Base-by-base conservation (phyloP, 2,113 vertebrate genomes). In the Eudorcas thomsonii region DNA sequence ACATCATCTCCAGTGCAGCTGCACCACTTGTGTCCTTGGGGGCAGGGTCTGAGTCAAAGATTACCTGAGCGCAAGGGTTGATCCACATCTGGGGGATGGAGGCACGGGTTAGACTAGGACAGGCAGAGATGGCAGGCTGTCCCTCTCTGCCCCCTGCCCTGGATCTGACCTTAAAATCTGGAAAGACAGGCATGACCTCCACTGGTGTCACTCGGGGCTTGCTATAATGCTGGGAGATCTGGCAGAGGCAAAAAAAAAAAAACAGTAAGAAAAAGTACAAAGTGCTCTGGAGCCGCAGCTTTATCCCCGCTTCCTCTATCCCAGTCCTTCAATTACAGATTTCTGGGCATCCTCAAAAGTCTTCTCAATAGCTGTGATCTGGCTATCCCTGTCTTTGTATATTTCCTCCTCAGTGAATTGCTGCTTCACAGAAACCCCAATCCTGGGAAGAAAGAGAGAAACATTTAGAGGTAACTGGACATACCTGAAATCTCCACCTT, bases 381-480 rank as follows among this genome's bases (percentile, higher is more conserved):
- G 99, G 98, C 99, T 99, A 98, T 99, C 99, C 81, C 99, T 98
- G 97, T 99, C 99, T 95, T 99, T 99, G 98, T 99, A 99, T 87
- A 99, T 99, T 98, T 99, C 99, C 78, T 99, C 99, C 95, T 99
- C 99, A 1, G 99, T 99, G 96, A 99, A 99, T 98, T 99, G 99
- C 93, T 99, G 99, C 98, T 99, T 99, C 97, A 99, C 99, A 8
- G 99, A 99, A 39, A 99, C 99, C 3, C 99, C 99, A 2, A 99
- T 99, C 98, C 99, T 99, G 89, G 33, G 11, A 30, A 25, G 11
- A 7, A 19, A 48, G 16, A 90, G 10, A 57, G 39, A 62, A 16
- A 12, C 36, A 45, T 74, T 93, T 67, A 88, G 91, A 33, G 4
- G 3, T 59, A 77, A 48, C 67, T 54, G 71, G 71, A 64, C 28